Conservation (phyloP, 2,113 vertebrate genomes). For the Forbesichthys papilliferus region DNA sequence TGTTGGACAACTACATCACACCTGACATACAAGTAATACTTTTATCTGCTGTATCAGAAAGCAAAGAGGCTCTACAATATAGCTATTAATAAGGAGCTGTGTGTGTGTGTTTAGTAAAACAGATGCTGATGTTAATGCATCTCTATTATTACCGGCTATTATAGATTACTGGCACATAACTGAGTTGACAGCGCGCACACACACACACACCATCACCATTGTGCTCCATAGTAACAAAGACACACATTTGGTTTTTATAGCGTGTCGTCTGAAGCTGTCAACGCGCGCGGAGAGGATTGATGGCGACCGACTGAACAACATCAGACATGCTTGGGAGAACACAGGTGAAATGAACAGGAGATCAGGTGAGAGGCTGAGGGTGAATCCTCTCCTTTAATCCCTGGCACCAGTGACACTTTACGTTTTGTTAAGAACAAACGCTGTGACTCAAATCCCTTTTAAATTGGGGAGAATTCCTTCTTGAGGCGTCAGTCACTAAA, state of each 20-base stretch:
- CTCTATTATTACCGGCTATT: slow-evolving; percentile 33
- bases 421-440: slow-evolving; percentile 4
- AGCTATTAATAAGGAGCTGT: background rate
- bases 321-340: slow-evolving; percentile 22
- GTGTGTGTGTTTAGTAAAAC: slow-evolving; percentile 22
- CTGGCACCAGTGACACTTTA: slow-evolving; percentile 26
- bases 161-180: slow-evolving; percentile 37
- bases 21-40: background rate
- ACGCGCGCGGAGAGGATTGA: too few relatives aligned
- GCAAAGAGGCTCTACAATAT: slow-evolving; percentile 9
- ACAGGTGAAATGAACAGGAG: slow-evolving; percentile 53
- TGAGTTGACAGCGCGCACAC: slow-evolving; percentile 28
- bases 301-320: too few relatives aligned
- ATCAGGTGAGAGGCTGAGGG: slow-evolving; percentile 29
- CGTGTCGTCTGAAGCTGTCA: too few relatives aligned
- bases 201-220: slow-evolving; percentile 27
- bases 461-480: slow-evolving; percentile 7
- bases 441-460: slow-evolving; percentile 44
- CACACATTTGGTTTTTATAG: too few relatives aligned
- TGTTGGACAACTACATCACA: background rate
- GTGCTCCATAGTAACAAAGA: background rate
- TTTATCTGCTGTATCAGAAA: slow-evolving; percentile 1
- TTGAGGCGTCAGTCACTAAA: slow-evolving; percentile 14
- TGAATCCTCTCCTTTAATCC: slow-evolving; percentile 50
- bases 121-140: slow-evolving; percentile 41